Base-by-base conservation (phyloP, 2,888 invertebrate genomes). In the Antheraea assamensis region DNA sequence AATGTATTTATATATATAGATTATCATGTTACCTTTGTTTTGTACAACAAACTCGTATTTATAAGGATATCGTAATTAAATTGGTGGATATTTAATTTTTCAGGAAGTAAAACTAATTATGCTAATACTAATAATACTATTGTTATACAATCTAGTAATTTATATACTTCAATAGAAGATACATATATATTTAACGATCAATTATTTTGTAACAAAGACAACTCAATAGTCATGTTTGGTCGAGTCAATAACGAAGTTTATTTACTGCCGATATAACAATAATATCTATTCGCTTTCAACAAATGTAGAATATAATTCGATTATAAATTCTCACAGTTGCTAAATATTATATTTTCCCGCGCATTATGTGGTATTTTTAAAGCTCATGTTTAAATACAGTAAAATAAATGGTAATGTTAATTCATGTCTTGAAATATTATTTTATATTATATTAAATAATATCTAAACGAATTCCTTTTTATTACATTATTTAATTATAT, bases 1-100 rank as follows among this genome's bases (percentile, higher is more conserved):
- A 88, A 86, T 19, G 17, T 64, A 27, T 64, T 30, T 30, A 30
- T 64, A 30, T 58, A n/a, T 30, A 30, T 30, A 58, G 58, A 13
- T 52, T 52, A 52, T 21, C n/a, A n/a, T 24, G 58, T 24, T 58
- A 10, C 2, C 58, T 24, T 58, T 55, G 55, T 55, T n/a, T 55
- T 58, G 21, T 52, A 52, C 7, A 21, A 19, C 19, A 52, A 19
- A 52, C 7, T 21, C 21, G 5, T 58, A 24, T 58, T 58, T 55
- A 10, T 24, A 58, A 24, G 8, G 3, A 13, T 13, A 58, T 5
- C 24, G 7, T 21, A 58, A 24, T 24, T 2, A 58, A 58, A 13
- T 42, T 42, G 24, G n/a, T 58, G n/a, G n/a, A 13, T 58, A 58
- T 13, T 58, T 58, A 52, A 21, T 24, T 58, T 58, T 58, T 24